Percentiles rank a stretch among this genome's conserved stretches.
Conservation (phyloP, 2,797 vertebrate species). For the Amphiprion clarkii region DNA sequence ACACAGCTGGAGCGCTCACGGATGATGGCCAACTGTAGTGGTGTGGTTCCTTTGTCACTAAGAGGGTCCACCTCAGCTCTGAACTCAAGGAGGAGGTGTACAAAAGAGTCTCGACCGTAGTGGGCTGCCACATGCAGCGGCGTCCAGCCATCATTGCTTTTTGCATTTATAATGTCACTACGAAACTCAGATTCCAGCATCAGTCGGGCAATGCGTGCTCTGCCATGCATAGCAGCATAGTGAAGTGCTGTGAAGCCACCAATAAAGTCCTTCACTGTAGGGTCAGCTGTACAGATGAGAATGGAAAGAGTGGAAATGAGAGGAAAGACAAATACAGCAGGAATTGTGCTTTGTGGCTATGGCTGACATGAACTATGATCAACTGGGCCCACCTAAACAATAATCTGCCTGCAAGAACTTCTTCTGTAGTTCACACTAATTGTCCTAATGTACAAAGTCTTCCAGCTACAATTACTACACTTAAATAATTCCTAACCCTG, state of each 20-base stretch:
- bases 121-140: slow-evolving; percentile 98
- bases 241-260: slow-evolving; percentile 98
- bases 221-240: slow-evolving; percentile 98
- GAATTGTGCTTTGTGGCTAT: too few relatives aligned
- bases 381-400: too few relatives aligned
- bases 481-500: background rate
- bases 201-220: slow-evolving; percentile 95
- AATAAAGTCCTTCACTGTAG: slow-evolving; percentile 98
- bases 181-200: slow-evolving; percentile 97
- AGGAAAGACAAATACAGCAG: background rate
- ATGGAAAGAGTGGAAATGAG: background rate
- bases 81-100: slow-evolving; percentile 97
- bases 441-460: too few relatives aligned
- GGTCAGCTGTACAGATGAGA: slow-evolving; percentile 88
- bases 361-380: too few relatives aligned
- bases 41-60: slow-evolving; percentile 98
- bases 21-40: slow-evolving; percentile 97
- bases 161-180: slow-evolving; percentile 96
- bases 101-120: slow-evolving; percentile 97
- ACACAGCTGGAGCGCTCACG: slow-evolving; percentile 98
- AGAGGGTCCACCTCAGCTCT: slow-evolving; percentile 97
- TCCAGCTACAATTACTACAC: background rate
- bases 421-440: too few relatives aligned
- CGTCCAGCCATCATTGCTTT: slow-evolving; percentile 99
- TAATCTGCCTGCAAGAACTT: too few relatives aligned